A percentile compares a stretch with the other conserved stretches of the same genome.
Conservation (phyloP, 2,113 vertebrate species). For the rat (Rattus norvegicus) region GRCr8 NC_086028.1:1275501-1276000, state of each 20-base stretch:
- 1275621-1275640: background rate
- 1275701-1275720: background rate
- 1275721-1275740: background rate
- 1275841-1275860: background rate
- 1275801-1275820: background rate
- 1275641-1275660: background rate
- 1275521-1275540: no score
- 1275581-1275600: background rate
- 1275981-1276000: background rate
- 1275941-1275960: background rate
- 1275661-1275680: background rate
- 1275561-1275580: background rate
- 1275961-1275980: background rate
- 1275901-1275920: background rate
- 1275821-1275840: background rate
- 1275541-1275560: background rate
- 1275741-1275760: background rate
- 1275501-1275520: background rate
- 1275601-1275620: background rate
- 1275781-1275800: background rate
- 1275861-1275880: background rate
- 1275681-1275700: background rate
- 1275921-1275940: background rate
- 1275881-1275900: background rate
- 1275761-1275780: background rate